These are phyloP conservation scores for Forbesichthys agassizii DNA, from an alignment of 2,113 vertebrate species.

Conservation along the genomic window DNA sequence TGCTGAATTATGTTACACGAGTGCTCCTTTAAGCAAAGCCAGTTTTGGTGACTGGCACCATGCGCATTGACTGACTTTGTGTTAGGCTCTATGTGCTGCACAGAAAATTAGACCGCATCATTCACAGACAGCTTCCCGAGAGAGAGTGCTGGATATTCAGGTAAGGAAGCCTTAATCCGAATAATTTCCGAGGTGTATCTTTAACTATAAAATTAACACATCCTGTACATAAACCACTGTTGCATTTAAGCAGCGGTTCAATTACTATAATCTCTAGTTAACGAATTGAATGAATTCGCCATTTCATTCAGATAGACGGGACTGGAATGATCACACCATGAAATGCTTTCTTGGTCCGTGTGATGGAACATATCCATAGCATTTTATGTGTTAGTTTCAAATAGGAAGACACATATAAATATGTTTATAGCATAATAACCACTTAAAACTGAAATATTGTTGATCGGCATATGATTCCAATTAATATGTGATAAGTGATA, in stretches of 20 bases:
- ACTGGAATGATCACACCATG: constrained; percentile 17
- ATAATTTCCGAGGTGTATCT: constrained; percentile 19
- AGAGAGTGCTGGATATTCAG: constrained; percentile 58
- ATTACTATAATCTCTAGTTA: constrained; percentile 24
- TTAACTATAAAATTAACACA: constrained; percentile 24
- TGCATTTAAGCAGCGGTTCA: constrained; percentile 36
- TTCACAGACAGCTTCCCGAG: constrained; percentile 59
- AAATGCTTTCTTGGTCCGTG: constrained; percentile 29
- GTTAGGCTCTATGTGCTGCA: constrained; percentile 42
- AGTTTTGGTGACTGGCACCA: constrained; percentile 54
- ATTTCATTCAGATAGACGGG: constrained; percentile 58
- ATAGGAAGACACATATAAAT: neutral
- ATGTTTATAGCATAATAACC: neutral
- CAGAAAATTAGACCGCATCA: constrained; percentile 63
- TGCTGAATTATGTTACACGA: neutral
- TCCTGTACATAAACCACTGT: constrained; percentile 11
- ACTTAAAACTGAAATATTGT: constrained; percentile 5
- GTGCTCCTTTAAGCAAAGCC: constrained; percentile 26
- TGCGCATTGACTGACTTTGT: constrained; percentile 66
- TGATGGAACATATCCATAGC: constrained; percentile 26
- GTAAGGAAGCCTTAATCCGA: constrained; percentile 48
- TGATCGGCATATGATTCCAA: constrained; percentile 25
- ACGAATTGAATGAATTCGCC: constrained; percentile 62
- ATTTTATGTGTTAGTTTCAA: constrained; percentile 22
- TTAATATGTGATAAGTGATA: constrained; percentile 34